phyloP scores from a whole-genome alignment of 2,113 vertebrate species.

The Gobius niger region DNA sequence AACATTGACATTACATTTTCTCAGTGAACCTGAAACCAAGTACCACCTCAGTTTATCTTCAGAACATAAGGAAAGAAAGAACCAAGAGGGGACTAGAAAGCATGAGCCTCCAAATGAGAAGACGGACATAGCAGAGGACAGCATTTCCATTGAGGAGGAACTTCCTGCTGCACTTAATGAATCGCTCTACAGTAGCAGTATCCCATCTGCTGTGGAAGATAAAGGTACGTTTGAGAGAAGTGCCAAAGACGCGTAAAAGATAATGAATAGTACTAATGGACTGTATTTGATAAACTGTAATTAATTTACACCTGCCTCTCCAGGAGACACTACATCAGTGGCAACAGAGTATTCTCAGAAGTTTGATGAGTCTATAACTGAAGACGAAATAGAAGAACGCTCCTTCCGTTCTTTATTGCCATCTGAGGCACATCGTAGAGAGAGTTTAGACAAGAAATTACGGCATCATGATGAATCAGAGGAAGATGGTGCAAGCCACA shows the following conservation, averaged over 20 bases:
- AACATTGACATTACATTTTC: background rate
- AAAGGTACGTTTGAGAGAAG: slow-evolving; percentile 76
- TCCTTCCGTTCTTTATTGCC: slow-evolving; percentile 93
- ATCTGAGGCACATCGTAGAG: slow-evolving; percentile 92
- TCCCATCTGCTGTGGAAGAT: slow-evolving; percentile 82
- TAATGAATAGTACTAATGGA: background rate
- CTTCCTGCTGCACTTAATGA: slow-evolving; percentile 79
- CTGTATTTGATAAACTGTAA: background rate
- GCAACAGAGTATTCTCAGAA: slow-evolving; percentile 91
- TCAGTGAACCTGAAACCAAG: slow-evolving; percentile 70
- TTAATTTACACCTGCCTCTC: background rate
- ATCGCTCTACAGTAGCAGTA: slow-evolving; percentile 82
- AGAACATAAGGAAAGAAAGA: slow-evolving; percentile 74
- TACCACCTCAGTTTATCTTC: slow-evolving; percentile 77
- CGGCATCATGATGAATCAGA: slow-evolving; percentile 85
- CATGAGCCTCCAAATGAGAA: slow-evolving; percentile 65
- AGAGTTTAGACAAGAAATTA: slow-evolving; percentile 86
- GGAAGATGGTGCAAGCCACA: slow-evolving; percentile 80
- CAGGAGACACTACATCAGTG: slow-evolving; percentile 83
- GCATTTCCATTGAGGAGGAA: slow-evolving; percentile 84
- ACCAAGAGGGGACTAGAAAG: slow-evolving; percentile 70
- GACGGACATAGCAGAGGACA: slow-evolving; percentile 61
- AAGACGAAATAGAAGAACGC: slow-evolving; percentile 93
- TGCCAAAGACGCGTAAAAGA: background rate
- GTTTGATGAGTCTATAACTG: slow-evolving; percentile 93